Percentiles rank a stretch among this genome's conserved stretches.
Evolutionary conservation across 2,797 vertebrate species (phyloP).

Genomic region (Oryzias dopingdopingensis): DNA sequence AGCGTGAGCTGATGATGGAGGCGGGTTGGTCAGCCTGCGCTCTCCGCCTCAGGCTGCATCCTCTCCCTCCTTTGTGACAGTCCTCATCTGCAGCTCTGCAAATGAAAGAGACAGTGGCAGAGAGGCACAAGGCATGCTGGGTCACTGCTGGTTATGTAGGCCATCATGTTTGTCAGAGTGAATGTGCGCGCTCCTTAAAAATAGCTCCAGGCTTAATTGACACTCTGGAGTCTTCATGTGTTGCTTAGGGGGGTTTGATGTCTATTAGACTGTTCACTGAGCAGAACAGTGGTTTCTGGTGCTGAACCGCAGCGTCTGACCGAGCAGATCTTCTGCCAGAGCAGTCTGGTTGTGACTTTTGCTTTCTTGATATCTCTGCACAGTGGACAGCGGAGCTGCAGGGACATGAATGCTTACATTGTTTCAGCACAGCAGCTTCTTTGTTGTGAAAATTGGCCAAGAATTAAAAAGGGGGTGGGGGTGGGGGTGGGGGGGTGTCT

Average conservation of each 20-base stretch:
- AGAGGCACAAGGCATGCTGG: constrained; percentile 28
- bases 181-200: constrained; percentile 45
- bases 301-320: constrained; percentile 8
- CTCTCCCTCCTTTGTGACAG: constrained; percentile 49
- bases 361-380: constrained; percentile 36
- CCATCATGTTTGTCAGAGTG: constrained; percentile 44
- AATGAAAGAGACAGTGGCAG: constrained; percentile 47
- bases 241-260: constrained; percentile 15
- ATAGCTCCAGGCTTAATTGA: constrained; percentile 46
- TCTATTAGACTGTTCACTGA: constrained; percentile 26
- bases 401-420: constrained; percentile 60
- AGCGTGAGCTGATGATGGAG: constrained; percentile 18
- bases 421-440: constrained; percentile 59
- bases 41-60: constrained; percentile 39
- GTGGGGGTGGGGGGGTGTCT: constrained; percentile 18
- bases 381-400: constrained; percentile 25
- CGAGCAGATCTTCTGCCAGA: constrained; percentile 10
- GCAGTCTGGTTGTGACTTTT: constrained; percentile 4
- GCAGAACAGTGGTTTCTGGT: constrained; percentile 12
- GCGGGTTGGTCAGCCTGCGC: constrained; percentile 53
- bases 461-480: constrained; percentile 37
- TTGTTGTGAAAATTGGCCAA: constrained; percentile 55
- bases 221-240: constrained; percentile 27
- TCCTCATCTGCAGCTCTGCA: constrained; percentile 45
- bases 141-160: constrained; percentile 45